Conservation (phyloP, 1,140 invertebrate species). For the Odontomachus brunneus region DNA sequence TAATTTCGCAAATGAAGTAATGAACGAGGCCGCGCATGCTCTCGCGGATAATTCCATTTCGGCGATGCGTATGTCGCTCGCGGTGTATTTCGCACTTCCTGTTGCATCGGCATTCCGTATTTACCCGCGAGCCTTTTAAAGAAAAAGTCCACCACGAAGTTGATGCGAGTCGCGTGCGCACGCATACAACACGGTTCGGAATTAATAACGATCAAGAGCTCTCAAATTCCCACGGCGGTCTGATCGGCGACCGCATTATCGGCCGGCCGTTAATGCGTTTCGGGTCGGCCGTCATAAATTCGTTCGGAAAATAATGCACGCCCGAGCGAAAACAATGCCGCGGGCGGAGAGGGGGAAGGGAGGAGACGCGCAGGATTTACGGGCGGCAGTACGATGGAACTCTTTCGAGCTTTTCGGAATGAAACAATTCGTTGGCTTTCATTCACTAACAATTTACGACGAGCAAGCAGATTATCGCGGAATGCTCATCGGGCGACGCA, state of each 20-base stretch:
- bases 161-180: background rate
- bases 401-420: constrained; percentile 35
- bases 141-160: constrained; percentile 5
- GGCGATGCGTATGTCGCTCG: background rate
- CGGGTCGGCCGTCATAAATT: constrained; percentile 31
- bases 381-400: constrained; percentile 12
- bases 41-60: background rate
- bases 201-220: constrained; percentile 24
- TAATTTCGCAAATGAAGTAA: background rate
- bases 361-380: constrained; percentile 37
- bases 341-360: too few species aligned
- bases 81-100: too few species aligned
- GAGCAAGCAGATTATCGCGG: constrained; percentile 1
- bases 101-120: background rate
- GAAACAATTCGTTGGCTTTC: constrained; percentile 30
- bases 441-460: constrained; percentile 38
- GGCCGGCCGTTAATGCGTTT: constrained; percentile 32
- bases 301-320: constrained; percentile 45
- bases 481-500: background rate
- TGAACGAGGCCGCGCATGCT: background rate
- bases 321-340: constrained; percentile 25
- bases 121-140: background rate
- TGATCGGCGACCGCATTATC: constrained; percentile 52
- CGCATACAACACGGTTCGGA: background rate
- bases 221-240: constrained; percentile 33